Conservation (phyloP, 1,140 invertebrate species). For the Hetaerina americana region DNA sequence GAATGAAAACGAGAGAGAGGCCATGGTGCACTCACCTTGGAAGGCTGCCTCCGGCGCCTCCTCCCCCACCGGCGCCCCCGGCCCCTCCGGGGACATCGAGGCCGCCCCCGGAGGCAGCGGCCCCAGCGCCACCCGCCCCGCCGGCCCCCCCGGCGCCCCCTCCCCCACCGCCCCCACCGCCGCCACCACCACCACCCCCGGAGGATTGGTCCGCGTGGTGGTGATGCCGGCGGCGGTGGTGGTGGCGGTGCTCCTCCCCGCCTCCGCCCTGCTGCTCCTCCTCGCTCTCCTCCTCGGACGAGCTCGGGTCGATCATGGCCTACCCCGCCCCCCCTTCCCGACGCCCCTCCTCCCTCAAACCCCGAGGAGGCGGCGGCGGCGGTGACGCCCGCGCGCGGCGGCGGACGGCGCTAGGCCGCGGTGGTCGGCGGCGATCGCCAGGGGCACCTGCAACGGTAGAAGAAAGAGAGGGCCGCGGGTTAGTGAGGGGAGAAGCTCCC, state of each 20-base stretch:
- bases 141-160: slow-evolving; percentile 9
- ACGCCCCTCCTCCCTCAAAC: too few relatives aligned
- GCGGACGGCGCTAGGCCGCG: too few relatives aligned
- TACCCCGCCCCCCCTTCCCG: too few relatives aligned
- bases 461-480: too few relatives aligned
- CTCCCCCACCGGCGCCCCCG: not conserved
- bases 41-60: not conserved
- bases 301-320: slow-evolving; percentile 75
- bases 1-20: too few relatives aligned
- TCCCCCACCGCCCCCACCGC: slow-evolving; percentile 8
- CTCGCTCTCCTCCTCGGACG: slow-evolving; percentile 75
- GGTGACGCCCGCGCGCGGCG: too few relatives aligned
- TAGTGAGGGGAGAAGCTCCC: too few relatives aligned
- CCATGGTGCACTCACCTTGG: not conserved
- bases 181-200: slow-evolving; percentile 5
- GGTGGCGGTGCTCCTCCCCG: slow-evolving; percentile 11
- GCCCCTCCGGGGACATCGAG: slow-evolving; percentile 30
- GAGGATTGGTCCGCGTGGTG: slow-evolving; percentile 14
- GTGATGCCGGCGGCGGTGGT: slow-evolving; percentile 21
- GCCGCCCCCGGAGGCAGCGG: slow-evolving; percentile 19
- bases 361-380: too few relatives aligned
- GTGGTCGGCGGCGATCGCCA: too few relatives aligned
- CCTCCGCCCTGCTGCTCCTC: slow-evolving; percentile 56
- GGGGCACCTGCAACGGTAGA: too few relatives aligned
- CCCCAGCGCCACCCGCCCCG: slow-evolving; percentile 17